Percentiles rank a stretch among this genome's conserved stretches.
Conservation (phyloP, 2,113 vertebrate species). For the Mormyrus iriodes region DNA sequence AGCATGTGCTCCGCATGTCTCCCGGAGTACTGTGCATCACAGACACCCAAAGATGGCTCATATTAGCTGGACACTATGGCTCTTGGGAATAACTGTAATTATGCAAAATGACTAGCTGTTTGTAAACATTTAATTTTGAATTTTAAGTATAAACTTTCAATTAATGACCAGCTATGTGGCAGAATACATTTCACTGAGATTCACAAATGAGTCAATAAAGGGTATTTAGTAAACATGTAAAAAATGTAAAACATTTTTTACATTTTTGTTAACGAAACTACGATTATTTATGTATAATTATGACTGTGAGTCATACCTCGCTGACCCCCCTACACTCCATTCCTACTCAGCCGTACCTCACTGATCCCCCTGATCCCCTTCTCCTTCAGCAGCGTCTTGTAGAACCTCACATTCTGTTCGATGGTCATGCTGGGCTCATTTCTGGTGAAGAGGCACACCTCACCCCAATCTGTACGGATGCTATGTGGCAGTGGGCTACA, state of each 20-base stretch:
- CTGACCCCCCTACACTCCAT: neutral
- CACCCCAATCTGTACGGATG: constrained; percentile 62
- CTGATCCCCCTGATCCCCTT: constrained; percentile 64
- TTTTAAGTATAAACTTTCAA: neutral
- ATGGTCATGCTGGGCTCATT: constrained; percentile 73
- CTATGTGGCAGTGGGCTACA: constrained; percentile 72
- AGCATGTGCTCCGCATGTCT: neutral
- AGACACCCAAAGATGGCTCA: neutral
- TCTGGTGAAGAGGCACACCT: constrained; percentile 86
- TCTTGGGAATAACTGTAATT: neutral
- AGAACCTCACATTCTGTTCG: constrained; percentile 79
- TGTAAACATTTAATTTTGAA: neutral
- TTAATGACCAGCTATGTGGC: neutral
- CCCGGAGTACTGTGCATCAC: neutral
- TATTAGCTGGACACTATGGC: too few species aligned
- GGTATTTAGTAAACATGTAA: neutral
- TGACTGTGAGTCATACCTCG: neutral
- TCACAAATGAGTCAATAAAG: constrained; percentile 31
- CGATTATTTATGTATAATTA: neutral
- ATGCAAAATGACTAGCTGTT: neutral
- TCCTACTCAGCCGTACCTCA: constrained; percentile 57
- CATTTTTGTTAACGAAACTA: neutral
- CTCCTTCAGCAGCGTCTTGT: constrained; percentile 70
- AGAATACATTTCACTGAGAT: neutral
- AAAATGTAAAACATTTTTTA: too few species aligned